Conservation (phyloP, 2,797 vertebrate genomes). For the Rhynchonycteris naso region DNA sequence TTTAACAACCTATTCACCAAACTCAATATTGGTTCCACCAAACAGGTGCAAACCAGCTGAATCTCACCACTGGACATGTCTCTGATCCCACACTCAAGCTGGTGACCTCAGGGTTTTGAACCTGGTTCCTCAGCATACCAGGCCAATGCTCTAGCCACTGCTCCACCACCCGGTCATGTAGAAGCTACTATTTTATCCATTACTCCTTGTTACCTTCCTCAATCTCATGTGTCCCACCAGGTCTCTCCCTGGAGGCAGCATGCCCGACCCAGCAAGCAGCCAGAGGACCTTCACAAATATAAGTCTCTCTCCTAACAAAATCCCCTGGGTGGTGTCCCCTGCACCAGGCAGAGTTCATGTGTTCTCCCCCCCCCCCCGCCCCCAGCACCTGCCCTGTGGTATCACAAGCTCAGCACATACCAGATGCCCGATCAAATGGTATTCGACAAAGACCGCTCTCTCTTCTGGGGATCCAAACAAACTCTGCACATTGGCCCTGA, state of each 20-base stretch:
- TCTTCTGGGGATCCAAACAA: too few species aligned
- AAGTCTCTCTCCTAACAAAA: neutral
- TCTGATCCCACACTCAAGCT: too few species aligned
- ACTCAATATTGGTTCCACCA: too few species aligned
- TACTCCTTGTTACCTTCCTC: neutral
- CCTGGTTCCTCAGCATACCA: too few species aligned
- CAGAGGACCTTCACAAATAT: neutral
- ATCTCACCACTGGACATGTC: too few species aligned
- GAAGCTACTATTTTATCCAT: too few species aligned
- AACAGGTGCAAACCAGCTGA: too few species aligned
- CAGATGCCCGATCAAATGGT: neutral
- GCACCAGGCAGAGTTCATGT: neutral
- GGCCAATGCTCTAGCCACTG: too few species aligned
- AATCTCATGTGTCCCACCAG: neutral
- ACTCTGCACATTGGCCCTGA: neutral
- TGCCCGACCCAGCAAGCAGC: neutral
- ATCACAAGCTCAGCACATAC: accelerated
- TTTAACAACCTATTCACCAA: too few species aligned
- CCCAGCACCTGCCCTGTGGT: neutral
- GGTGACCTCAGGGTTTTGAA: too few species aligned
- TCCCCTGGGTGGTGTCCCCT: neutral
- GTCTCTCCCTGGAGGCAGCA: neutral
- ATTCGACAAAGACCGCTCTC: neutral
- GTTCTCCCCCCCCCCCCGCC: too few species aligned
- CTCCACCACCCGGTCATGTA: too few species aligned